phyloP scores from a whole-genome alignment of 2,888 invertebrate species.

The Pachliopta kotzebuea region DNA sequence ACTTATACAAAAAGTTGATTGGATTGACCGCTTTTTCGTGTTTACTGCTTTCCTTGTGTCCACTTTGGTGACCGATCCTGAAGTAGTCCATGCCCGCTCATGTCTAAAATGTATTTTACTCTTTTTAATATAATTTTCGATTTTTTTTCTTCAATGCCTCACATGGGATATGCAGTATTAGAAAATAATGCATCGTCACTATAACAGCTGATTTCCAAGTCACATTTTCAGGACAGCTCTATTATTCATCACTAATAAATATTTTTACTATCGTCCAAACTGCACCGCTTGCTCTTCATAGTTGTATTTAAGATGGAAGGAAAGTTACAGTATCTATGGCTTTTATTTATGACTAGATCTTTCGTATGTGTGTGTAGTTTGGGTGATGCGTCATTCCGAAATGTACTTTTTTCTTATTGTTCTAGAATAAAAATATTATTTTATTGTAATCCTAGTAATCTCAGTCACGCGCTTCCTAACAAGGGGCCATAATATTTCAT shows the following conservation, averaged over 20 bases:
- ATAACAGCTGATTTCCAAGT: constrained; percentile 78
- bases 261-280: constrained; percentile 65
- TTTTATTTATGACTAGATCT: constrained; percentile 33
- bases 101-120: constrained; percentile 72
- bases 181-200: constrained; percentile 80
- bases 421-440: constrained; percentile 63
- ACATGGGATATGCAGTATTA: constrained; percentile 79
- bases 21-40: constrained; percentile 82
- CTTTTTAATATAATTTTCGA: constrained; percentile 73
- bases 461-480: constrained; percentile 77
- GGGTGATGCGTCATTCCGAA: constrained; percentile 69
- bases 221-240: constrained; percentile 78
- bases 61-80: constrained; percentile 80
- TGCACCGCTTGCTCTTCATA: constrained; percentile 47
- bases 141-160: constrained; percentile 76
- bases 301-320: constrained; percentile 31
- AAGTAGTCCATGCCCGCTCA: constrained; percentile 80
- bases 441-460: constrained; percentile 64
- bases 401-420: constrained; percentile 55
- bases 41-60: constrained; percentile 83
- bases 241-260: constrained; percentile 78
- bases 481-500: constrained; percentile 68
- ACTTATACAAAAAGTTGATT: constrained; percentile 72
- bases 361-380: constrained; percentile 59
- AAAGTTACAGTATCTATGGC: constrained; percentile 30